These are phyloP conservation scores for Gasteruption jaculator DNA, from an alignment of 2,888 invertebrate genomes.

Conservation along the genomic window DNA sequence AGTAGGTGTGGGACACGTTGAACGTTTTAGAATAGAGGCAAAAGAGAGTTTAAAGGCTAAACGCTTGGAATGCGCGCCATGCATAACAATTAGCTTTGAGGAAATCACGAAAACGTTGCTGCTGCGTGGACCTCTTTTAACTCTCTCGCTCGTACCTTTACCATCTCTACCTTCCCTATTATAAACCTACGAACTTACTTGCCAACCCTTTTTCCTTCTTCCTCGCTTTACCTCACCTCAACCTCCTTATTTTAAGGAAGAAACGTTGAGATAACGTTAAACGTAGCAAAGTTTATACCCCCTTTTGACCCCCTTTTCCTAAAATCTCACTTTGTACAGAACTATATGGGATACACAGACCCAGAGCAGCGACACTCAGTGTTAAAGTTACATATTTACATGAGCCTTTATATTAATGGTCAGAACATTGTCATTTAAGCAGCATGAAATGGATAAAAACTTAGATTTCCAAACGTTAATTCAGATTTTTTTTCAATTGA, in stretches of 20 bases:
- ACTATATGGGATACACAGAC: no score
- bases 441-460: no score
- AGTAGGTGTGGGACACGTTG: background rate
- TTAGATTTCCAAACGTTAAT: no score
- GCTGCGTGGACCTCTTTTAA: constrained; percentile 45
- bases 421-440: no score
- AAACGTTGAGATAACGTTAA: constrained; percentile 48
- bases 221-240: constrained; percentile 7
- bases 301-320: constrained; percentile 43
- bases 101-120: constrained; percentile 49
- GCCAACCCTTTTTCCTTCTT: background rate
- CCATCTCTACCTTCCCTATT: constrained; percentile 22
- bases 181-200: constrained; percentile 6
- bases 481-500: no score
- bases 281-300: constrained; percentile 48
- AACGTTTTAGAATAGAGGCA: constrained; percentile 9
- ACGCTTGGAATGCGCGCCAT: constrained; percentile 44
- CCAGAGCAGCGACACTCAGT: no score
- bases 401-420: no score
- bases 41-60: constrained; percentile 39
- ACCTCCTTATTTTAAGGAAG: constrained; percentile 40
- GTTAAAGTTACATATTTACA: no score
- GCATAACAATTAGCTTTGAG: constrained; percentile 51
- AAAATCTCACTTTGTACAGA: constrained; percentile 28
- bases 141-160: constrained; percentile 25